These are phyloP conservation scores for Kryptopterus vitreolus DNA, from an alignment of 2,797 vertebrate genomes.

Conservation along the genomic window DNA sequence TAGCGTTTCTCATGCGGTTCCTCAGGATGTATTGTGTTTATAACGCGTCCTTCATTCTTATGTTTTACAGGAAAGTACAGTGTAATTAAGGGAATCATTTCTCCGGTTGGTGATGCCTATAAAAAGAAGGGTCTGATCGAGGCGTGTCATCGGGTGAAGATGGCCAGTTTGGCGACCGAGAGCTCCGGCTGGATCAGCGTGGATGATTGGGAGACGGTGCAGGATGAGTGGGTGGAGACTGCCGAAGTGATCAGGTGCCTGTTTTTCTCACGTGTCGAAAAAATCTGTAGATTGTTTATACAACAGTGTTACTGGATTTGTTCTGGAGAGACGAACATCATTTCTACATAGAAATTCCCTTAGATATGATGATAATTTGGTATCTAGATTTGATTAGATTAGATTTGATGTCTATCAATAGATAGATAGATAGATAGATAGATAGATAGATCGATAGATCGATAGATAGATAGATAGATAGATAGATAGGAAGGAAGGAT, in stretches of 20 bases:
- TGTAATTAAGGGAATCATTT: conserved; percentile 91
- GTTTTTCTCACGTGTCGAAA: background rate
- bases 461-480: too few relatives aligned
- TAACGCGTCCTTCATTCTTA: background rate
- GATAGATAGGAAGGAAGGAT: too few relatives aligned
- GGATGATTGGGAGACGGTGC: conserved; percentile 87
- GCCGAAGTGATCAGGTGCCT: conserved; percentile 83
- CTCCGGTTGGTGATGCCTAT: conserved; percentile 90
- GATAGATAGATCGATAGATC: too few relatives aligned
- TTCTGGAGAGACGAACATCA: background rate
- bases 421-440: too few relatives aligned
- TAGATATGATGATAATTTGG: too few relatives aligned
- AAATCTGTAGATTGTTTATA: background rate
- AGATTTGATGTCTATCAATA: too few relatives aligned
- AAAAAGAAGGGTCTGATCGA: conserved; percentile 94
- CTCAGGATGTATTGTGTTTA: background rate
- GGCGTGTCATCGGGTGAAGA: conserved; percentile 82
- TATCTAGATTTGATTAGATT: too few relatives aligned
- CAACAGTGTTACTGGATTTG: background rate
- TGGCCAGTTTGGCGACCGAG: conserved; percentile 84
- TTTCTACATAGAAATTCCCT: too few relatives aligned
- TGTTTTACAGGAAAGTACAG: conserved; percentile 78
- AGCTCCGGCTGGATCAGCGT: conserved; percentile 86
- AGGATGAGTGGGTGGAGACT: conserved; percentile 91
- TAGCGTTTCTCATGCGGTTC: background rate